phyloP scores from a whole-genome alignment of 2,113 vertebrate species.

The Syngnathoides biaculeatus region DNA sequence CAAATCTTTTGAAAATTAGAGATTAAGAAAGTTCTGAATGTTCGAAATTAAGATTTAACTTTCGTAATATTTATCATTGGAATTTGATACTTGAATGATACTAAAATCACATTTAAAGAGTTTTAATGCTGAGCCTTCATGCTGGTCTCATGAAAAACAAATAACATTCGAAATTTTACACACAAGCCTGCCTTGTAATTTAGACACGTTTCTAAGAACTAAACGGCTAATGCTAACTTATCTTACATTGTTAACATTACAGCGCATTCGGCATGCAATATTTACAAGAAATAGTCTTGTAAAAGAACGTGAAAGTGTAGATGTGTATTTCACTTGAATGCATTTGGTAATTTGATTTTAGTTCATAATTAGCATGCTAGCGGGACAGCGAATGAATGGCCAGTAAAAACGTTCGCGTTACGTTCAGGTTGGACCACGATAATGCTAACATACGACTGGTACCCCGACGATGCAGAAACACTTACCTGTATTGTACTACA shows the following conservation, averaged over 20 bases:
- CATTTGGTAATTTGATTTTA: accelerated
- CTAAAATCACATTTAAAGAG: no score
- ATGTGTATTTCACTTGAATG: no score
- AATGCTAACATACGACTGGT: background rate
- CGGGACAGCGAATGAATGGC: constrained; percentile 54
- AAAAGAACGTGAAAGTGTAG: background rate
- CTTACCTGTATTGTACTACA: constrained; percentile 28
- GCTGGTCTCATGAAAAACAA: background rate
- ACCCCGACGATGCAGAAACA: accelerated
- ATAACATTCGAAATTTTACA: background rate
- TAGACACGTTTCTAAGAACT: background rate
- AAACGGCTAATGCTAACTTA: constrained; percentile 16
- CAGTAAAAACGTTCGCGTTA: constrained; percentile 43
- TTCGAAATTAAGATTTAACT: no score
- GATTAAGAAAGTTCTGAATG: no score
- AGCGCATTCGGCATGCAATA: accelerated
- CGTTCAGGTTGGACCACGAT: constrained; percentile 23
- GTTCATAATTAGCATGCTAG: constrained; percentile 28
- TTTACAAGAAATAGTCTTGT: background rate
- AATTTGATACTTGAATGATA: no score
- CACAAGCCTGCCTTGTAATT: background rate
- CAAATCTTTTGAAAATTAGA: no score
- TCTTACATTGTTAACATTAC: background rate
- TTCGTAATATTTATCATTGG: no score
- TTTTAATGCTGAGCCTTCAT: no score